phyloP scores from a whole-genome alignment of 2,888 invertebrate species.

The Drosophila meridionalis region DNA sequence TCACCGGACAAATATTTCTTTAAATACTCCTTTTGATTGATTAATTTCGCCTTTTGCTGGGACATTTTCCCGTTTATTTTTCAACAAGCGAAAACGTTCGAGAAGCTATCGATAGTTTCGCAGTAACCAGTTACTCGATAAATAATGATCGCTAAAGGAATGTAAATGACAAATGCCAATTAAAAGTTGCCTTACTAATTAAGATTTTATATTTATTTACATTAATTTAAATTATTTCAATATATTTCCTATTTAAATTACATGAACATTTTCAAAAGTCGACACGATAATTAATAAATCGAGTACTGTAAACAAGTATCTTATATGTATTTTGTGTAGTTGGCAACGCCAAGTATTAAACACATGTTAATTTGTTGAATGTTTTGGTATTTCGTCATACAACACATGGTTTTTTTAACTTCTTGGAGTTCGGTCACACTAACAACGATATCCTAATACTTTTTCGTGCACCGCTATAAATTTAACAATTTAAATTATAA shows the following conservation, averaged over 20 bases:
- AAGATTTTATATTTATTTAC: too few species aligned
- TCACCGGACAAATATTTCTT: constrained; percentile 90
- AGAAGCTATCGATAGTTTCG: constrained; percentile 26
- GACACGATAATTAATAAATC: not conserved
- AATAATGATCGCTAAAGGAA: not conserved
- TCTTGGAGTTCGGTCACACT: constrained; percentile 18
- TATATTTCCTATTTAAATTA: not conserved
- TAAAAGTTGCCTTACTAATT: not conserved
- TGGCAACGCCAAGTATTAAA: not conserved
- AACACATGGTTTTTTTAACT: not conserved
- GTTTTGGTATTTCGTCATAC: constrained; percentile 8
- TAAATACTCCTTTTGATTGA: constrained; percentile 92
- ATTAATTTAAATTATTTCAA: not conserved
- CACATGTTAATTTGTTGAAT: constrained; percentile 4
- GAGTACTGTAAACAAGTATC: not conserved
- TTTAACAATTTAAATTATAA: not conserved
- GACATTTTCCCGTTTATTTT: constrained; percentile 60
- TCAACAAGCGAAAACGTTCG: constrained; percentile 6
- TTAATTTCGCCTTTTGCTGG: constrained; percentile 76
- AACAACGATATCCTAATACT: not conserved
- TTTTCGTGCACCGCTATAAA: constrained; percentile 2
- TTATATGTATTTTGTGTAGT: not conserved
- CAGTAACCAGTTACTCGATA: not conserved
- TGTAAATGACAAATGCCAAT: too few species aligned
- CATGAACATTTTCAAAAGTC: not conserved